Evolutionary conservation across 2,888 invertebrate species (phyloP), one percentile per base, ranked within the genome.

Genomic region (Eumerus sabulonum): DNA sequence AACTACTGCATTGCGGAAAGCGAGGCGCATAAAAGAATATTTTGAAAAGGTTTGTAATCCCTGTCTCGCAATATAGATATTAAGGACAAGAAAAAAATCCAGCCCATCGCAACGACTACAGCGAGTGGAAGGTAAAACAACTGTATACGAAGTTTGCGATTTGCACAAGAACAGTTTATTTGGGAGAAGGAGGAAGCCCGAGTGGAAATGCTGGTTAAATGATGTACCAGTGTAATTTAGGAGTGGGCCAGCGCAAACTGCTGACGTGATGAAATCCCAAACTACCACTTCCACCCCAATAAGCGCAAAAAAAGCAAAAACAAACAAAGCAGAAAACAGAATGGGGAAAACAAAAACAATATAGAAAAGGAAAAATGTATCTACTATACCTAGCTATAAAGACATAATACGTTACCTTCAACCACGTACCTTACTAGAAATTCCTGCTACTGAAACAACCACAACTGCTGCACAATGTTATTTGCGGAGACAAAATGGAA

Each of bases 211-310:
- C 72, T 67, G 76, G 70, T 77, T 79, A 79, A 79, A 79, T 79
- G 79, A 74, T 79, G 79, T 79, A 79, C 73, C 64, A 63, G 74
- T 70, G 73, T 72, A 67, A 63, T 53, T 19, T 45, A 16, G 81
- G 82, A 77, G 73, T 81, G 83, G 82, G 81, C 79, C 59, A 27
- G 11, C 72, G 73, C 64, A 83, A 83, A 83, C 82, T 82, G 83
- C 83, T 83, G 83, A 83, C 82, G 83, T 83, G 83, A 82, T 82
- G 82, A 83, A 83, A 82, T 76, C 66, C 62, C 62, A 51, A 66
- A 71, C 74, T 57, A 77, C 56, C 76, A 70, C 73, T 70, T 62
- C 76, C 76, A 72, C 70, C 66, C 72, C 59, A 40, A 63, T 36
- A 54, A 63, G 53, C 54, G 50, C 54, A 70, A 47, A 63, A 53